Base-by-base conservation (phyloP, 2,888 invertebrate genomes). In the Ptychoptera albimana region DNA sequence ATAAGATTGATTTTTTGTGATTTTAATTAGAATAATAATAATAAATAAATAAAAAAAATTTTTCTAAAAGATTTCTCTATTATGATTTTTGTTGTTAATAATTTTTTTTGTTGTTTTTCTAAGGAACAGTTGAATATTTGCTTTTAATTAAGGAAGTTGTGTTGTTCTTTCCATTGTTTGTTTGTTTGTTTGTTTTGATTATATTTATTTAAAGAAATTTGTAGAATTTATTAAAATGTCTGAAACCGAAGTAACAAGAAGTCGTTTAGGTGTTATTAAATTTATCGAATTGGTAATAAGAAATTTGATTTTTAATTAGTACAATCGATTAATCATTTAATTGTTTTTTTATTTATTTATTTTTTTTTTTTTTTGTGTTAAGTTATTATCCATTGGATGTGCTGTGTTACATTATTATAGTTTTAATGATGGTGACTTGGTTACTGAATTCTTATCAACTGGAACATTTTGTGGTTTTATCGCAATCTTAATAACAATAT, bases 401-500 rank as follows among this genome's bases (percentile, higher is more conserved):
- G 71, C 82, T 44, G 78, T 77, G 12, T 64, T 84, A 39, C 82
- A 83, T 60, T 81, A 76, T 64, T 72, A 82, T 63, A 80, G 81
- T 55, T 75, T 74, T 58, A 70, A 70, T 50, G 60, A 55, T 14
- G 62, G 69, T 8, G 72, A 75, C 48, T 68, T 71, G 40, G 51
- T 61, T 51, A 64, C 64, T 2, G 71, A 72, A 31, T 76, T 82
- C 64, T 60, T 84, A 54, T 76, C 78, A 31, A 76, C 77, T 13
- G 80, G 80, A 44, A 80, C 83, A 39, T 82, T 80, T 60, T 72
- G 80, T 37, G 85, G 84, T 32, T 85, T 71, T 59, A 72, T 82
- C 49, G 75, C 83, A 51, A 79, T 82, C 54, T 73, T 82, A 43
- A 68, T 78, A 11, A 82, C 80, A 32, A 73, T 80, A 30, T 79